Evolutionary conservation across 2,113 vertebrate species (phyloP), one percentile per base, ranked within the genome.

Genomic region (Verasper variegatus): DNA sequence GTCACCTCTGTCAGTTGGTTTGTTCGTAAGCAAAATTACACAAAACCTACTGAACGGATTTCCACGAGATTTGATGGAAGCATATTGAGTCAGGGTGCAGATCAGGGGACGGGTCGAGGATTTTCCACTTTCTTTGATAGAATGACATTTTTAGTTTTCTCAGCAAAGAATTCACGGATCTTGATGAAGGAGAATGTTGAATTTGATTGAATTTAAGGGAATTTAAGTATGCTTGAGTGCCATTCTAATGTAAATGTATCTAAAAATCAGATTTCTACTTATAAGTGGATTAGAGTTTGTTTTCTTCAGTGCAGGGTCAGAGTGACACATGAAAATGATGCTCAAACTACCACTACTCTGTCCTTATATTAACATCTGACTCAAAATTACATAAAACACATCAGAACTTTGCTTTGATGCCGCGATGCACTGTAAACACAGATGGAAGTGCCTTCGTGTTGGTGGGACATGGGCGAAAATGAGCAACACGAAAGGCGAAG

Each of bases 401-500:
- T 23, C 17, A 12, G 52, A 3, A n/a, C 18, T 31, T 52, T 8
- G 40, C 54, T 54, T 54, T 27, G 20, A 18, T 8, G 40, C 42
- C 40, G 49, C 24, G 20, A 18, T 59, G 24, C 5, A 3, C 58
- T 20, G 20, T 63, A 49, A 85, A 82, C 49, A 58, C 21, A 66
- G 71, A 24, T 49, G 56, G 35, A 57, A 26, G 54, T 54, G 20
- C 20, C 63, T 60, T 20, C 42, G 1, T 15, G 27, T 40, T 13
- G 51, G 26, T 49, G 68, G 40, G 66, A 81, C 5, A 15, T 37
- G 49, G 51, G 37, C 1, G 12, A 76, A 88, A 88, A 79, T 74
- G 78, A 80, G 80, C 82, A 82, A 75, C 61, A 65, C 0, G 4
- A 68, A 79, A 69, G 31, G 5, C 31, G 31, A 68, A 64, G 66